Percentiles rank a stretch among this genome's conserved stretches.
These are phyloP conservation scores for Oreochromis spilurus DNA, from an alignment of 2,113 vertebrate species.

Conservation along the genomic window DNA sequence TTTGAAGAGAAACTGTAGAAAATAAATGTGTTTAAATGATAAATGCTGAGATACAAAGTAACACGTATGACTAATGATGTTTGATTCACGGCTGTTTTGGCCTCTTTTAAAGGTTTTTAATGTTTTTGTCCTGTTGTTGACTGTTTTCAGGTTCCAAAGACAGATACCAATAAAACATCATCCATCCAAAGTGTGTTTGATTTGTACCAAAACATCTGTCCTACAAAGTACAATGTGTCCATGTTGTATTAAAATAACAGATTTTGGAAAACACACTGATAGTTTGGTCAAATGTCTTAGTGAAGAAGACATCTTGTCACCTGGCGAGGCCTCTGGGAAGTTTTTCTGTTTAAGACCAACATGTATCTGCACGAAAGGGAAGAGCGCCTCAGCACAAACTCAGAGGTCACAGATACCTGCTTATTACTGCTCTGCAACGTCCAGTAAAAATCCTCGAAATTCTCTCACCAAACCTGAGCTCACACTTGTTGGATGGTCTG, in stretches of 20 bases:
- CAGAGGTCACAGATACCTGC: too few species aligned
- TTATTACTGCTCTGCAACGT: too few species aligned
- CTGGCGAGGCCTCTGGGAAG: background rate
- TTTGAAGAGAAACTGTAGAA: constrained; percentile 7
- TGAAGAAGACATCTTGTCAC: background rate
- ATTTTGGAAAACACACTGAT: background rate
- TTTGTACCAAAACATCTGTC: background rate
- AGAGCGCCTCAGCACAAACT: too few species aligned
- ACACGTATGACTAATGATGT: background rate
- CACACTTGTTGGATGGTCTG: too few species aligned
- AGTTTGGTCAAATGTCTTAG: background rate
- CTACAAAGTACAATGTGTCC: background rate
- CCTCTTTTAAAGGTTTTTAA: background rate
- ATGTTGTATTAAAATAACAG: background rate
- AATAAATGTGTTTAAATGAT: background rate
- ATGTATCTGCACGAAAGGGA: background rate
- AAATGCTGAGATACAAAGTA: background rate
- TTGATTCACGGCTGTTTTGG: background rate
- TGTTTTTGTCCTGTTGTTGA: background rate
- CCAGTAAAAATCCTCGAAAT: too few species aligned
- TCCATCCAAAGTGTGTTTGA: background rate
- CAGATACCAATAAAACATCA: background rate
- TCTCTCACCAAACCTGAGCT: too few species aligned
- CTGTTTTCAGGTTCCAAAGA: background rate
- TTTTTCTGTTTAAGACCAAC: background rate